Conservation (phyloP, 2,113 vertebrate species). For the Glareola pratincola region DNA sequence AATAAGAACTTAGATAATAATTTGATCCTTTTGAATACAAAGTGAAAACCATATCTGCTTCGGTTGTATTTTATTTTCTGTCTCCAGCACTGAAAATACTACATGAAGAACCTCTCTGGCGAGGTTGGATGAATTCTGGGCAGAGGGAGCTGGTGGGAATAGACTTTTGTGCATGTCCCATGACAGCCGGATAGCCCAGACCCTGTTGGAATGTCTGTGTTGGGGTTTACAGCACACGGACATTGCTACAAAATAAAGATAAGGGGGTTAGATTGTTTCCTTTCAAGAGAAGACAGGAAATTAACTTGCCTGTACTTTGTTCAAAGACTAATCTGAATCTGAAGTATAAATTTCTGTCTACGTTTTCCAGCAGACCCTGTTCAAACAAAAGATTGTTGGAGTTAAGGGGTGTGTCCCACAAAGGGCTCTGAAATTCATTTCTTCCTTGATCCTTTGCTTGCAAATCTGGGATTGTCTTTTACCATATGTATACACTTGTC, state of each 20-base stretch:
- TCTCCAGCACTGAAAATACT: neutral
- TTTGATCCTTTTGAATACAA: neutral
- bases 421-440: neutral
- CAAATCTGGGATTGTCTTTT: neutral
- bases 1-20: neutral
- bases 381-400: neutral
- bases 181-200: neutral
- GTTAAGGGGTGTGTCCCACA: neutral
- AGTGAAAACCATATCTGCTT: neutral
- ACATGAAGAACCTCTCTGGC: neutral
- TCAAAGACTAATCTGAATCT: neutral
- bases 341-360: neutral
- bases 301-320: neutral
- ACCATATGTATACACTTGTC: neutral
- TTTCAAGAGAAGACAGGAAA: neutral
- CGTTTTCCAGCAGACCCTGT: neutral
- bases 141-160: neutral
- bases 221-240: fast-evolving
- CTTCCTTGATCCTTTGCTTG: neutral
- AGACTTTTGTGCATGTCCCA: fast-evolving
- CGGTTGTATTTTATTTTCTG: neutral
- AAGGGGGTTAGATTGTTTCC: neutral
- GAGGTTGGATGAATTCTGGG: neutral
- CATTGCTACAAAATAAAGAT: neutral
- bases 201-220: neutral